Evolutionary conservation across 2,113 vertebrate species (phyloP), one percentile per base, ranked within the genome.

Genomic region (Tragelaphus scriptus): DNA sequence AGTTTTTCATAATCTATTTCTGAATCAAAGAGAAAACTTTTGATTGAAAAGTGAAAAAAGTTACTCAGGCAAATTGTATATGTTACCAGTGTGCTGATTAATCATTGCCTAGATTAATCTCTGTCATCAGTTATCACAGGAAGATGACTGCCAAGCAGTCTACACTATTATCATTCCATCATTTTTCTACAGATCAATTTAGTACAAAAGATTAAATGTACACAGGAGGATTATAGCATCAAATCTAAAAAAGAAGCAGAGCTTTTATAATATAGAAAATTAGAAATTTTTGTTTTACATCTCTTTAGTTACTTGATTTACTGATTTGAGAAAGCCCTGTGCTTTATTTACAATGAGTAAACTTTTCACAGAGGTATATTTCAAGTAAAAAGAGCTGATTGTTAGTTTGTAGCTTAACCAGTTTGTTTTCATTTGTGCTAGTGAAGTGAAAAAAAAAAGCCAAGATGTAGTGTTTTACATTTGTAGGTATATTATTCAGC

Each of bases 11-110:
- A 85, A 61, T 93, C 59, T 79, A 28, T 84, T 79, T 97, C 88
- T 96, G 85, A 97, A 61, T 94, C 85, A 98, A 59, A 47, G 89
- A 65, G 55, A 89, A 97, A 97, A 82, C 36, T 75, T 97, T 96
- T 91, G 91, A 97, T 91, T 97, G 84, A 95, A 96, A 97, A 97
- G 56, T 93, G 65, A 97, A 96, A 91, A 97, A 97, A 94, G 94
- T 97, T 98, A 79, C 94, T 80, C 49, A 89, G 96, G 96, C 95
- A 98, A 95, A 96, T 58, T 97, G 94, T 98, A 3, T 86, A 51
- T 97, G 94, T 96, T 95, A 94, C 68, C 53, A 71, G 56, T 84
- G 71, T 96, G 88, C 95, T 95, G 97, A 96, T 97, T 95, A 97
- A 88, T 97, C 88, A 95, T 97, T 75, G 4, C 77, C 88, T 96